A percentile compares a stretch with the other conserved stretches of the same genome.
phyloP scores from a whole-genome alignment of 2,888 invertebrate species.

The Campaea margaritaria region DNA sequence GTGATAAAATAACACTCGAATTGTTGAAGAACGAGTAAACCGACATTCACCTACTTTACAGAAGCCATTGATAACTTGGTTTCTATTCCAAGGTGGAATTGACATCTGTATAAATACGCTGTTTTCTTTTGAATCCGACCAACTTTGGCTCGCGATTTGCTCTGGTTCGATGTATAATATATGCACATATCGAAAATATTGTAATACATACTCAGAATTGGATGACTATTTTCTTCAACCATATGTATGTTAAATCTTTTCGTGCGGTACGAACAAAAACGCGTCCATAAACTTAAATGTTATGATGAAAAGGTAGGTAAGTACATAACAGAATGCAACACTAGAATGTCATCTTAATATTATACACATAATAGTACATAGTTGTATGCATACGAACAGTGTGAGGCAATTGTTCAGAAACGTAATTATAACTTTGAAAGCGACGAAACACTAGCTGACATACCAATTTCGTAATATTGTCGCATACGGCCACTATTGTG shows the following conservation, averaged over 20 bases:
- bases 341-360: slow-evolving; percentile 27
- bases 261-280: not conserved
- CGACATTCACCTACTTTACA: slow-evolving; percentile 50
- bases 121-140: slow-evolving; percentile 6
- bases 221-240: not conserved
- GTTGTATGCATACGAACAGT: slow-evolving; percentile 21
- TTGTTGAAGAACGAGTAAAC: slow-evolving; percentile 16
- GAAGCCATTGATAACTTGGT: slow-evolving; percentile 41
- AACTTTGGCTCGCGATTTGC: not conserved
- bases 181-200: too few relatives aligned
- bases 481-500: slow-evolving; percentile 22
- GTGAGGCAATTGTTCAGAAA: slow-evolving; percentile 38
- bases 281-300: not conserved
- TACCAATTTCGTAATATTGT: slow-evolving; percentile 39
- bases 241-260: slow-evolving; percentile 1
- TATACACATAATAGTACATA: slow-evolving; percentile 2
- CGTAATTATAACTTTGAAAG: slow-evolving; percentile 43
- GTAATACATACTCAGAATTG: too few relatives aligned
- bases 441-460: slow-evolving; percentile 38
- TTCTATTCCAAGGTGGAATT: slow-evolving; percentile 42
- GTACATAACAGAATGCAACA: slow-evolving; percentile 9
- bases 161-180: not conserved
- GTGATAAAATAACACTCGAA: slow-evolving; percentile 23
- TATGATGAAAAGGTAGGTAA: not conserved
- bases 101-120: slow-evolving; percentile 44